Percentiles rank a stretch among this genome's conserved stretches.
Evolutionary conservation across 2,888 invertebrate genomes (phyloP).

Genomic region (Epinotia nisella): DNA sequence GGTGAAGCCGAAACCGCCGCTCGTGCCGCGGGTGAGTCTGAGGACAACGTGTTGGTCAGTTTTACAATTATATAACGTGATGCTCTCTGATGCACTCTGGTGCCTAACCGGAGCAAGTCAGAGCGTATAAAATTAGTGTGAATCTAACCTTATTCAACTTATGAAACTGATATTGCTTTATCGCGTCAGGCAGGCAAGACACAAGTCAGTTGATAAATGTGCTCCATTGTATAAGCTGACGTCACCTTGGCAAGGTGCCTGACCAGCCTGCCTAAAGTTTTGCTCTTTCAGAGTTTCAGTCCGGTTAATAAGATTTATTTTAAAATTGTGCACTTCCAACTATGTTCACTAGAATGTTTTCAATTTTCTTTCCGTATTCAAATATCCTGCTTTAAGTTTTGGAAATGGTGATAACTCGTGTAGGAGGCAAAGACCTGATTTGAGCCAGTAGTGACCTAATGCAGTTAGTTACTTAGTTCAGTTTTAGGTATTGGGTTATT

Average conservation of each 20-base stretch:
- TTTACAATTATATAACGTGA: neutral
- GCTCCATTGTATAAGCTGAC: neutral
- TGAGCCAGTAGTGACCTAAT: too few relatives aligned
- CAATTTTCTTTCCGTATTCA: neutral
- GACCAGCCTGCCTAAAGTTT: slow-evolving; percentile 5
- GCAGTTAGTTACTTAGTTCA: neutral
- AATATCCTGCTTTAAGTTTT: neutral
- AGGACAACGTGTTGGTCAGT: slow-evolving; percentile 32
- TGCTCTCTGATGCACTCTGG: too few relatives aligned
- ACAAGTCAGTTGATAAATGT: neutral
- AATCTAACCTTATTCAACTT: too few relatives aligned
- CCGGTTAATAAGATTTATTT: neutral
- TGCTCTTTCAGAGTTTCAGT: neutral
- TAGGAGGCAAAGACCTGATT: too few relatives aligned
- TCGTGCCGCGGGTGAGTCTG: slow-evolving; percentile 79
- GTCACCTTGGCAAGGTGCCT: neutral
- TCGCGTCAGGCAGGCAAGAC: too few relatives aligned
- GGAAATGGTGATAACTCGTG: too few relatives aligned
- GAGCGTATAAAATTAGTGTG: too few relatives aligned
- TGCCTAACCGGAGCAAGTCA: too few relatives aligned
- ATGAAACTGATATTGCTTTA: too few relatives aligned
- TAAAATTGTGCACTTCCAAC: neutral
- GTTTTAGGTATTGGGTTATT: neutral
- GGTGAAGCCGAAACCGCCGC: slow-evolving; percentile 92
- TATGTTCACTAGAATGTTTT: neutral